Conservation (phyloP, 1,140 invertebrate species). For the Vanessa tameamea region DNA sequence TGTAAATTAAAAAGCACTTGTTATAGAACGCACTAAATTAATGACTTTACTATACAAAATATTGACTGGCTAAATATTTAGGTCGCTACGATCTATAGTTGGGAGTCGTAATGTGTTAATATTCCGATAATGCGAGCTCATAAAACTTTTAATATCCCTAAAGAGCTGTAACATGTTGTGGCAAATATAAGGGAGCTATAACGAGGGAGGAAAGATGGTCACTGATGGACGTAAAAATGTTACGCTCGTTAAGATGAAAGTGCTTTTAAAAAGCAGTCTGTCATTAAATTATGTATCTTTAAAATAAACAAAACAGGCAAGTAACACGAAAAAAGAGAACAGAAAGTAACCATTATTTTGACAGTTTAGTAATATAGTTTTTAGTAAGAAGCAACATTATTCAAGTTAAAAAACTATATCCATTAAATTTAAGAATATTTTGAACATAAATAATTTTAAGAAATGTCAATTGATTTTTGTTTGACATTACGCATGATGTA, state of each 20-base stretch:
- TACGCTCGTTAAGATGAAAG: constrained; percentile 22
- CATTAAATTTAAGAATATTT: neutral
- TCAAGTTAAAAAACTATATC: too few species aligned
- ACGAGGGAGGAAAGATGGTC: constrained; percentile 17
- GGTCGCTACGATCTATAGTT: constrained; percentile 35
- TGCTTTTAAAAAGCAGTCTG: constrained; percentile 19
- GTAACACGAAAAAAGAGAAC: neutral
- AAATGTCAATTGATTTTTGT: constrained; percentile 7
- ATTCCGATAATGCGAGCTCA: constrained; percentile 42
- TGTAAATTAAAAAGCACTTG: neutral
- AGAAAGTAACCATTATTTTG: neutral
- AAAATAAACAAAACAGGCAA: neutral
- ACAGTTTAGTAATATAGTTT: too few species aligned
- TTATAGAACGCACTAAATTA: neutral
- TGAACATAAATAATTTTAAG: neutral
- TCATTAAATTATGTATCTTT: constrained; percentile 12
- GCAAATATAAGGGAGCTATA: constrained; percentile 17
- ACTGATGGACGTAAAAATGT: constrained; percentile 19
- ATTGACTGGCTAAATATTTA: constrained; percentile 34
- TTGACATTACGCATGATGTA: neutral
- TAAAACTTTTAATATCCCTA: constrained; percentile 44
- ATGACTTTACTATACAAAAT: constrained; percentile 16
- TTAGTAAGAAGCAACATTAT: too few species aligned
- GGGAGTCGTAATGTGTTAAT: constrained; percentile 38
- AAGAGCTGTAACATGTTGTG: constrained; percentile 22